Conservation (phyloP, 2,113 vertebrate genomes). For the Falco punctatus region DNA sequence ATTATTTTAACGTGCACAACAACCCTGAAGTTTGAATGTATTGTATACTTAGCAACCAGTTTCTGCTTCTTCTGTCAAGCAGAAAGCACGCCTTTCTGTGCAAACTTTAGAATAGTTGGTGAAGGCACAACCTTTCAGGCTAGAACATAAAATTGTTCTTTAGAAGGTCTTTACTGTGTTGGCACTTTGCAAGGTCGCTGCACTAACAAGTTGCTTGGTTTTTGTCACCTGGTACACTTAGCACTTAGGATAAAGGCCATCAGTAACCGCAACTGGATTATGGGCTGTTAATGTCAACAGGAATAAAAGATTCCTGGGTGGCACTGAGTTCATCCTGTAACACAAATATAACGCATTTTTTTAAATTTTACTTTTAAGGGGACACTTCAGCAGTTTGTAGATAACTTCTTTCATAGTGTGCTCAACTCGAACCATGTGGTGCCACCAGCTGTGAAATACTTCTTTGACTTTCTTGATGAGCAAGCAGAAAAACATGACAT, state of each 20-base stretch:
- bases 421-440: constrained; percentile 89
- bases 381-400: constrained; percentile 97
- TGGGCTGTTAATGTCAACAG: background rate
- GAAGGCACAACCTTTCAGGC: background rate
- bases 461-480: constrained; percentile 97
- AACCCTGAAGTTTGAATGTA: background rate
- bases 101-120: background rate
- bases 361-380: constrained; percentile 81
- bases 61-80: background rate
- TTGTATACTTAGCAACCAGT: background rate
- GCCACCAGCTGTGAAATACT: constrained; percentile 96
- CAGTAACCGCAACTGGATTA: background rate
- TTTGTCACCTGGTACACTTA: background rate
- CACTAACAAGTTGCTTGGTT: background rate
- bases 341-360: background rate
- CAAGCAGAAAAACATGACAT: constrained; percentile 94
- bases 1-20: background rate
- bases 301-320: background rate
- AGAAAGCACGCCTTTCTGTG: background rate
- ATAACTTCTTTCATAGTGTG: constrained; percentile 95
- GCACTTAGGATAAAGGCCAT: background rate
- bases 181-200: background rate
- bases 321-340: background rate
- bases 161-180: background rate
- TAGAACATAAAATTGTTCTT: background rate